These are phyloP conservation scores for Chorisops tibialis DNA, from an alignment of 2,888 invertebrate species.

Conservation along the genomic window DNA sequence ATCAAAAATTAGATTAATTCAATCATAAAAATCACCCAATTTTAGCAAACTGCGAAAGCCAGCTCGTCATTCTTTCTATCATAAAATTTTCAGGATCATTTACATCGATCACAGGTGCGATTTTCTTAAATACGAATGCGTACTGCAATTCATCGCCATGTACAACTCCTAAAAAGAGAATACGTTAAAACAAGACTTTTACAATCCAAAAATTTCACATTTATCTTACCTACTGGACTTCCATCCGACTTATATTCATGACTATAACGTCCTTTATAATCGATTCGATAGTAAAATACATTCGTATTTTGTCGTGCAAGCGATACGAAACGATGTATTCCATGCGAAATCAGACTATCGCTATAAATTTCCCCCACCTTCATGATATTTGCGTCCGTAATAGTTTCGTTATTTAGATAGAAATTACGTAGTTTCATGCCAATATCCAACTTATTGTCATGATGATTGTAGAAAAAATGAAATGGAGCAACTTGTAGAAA, in stretches of 20 bases:
- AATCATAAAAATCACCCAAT: too few relatives aligned
- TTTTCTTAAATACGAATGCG: constrained; percentile 38
- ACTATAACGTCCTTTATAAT: constrained; percentile 58
- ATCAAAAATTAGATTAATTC: too few relatives aligned
- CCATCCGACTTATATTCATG: constrained; percentile 52
- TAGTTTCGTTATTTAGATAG: neutral
- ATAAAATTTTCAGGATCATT: constrained; percentile 48
- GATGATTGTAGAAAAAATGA: constrained; percentile 44
- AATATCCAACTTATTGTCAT: neutral
- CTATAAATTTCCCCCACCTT: constrained; percentile 53
- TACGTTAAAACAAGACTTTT: too few relatives aligned
- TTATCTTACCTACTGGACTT: constrained; percentile 36
- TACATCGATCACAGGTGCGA: constrained; percentile 40
- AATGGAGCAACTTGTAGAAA: constrained; percentile 25
- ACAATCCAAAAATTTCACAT: too few relatives aligned
- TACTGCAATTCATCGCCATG: constrained; percentile 46
- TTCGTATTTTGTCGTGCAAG: constrained; percentile 55
- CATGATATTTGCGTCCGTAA: constrained; percentile 34
- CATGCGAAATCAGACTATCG: constrained; percentile 58
- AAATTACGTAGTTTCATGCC: neutral
- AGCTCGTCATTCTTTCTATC: constrained; percentile 48
- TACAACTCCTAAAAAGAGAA: constrained; percentile 28
- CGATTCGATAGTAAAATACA: constrained; percentile 61
- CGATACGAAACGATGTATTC: constrained; percentile 58
- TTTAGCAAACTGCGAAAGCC: constrained; percentile 49